Evolutionary conservation across 2,113 vertebrate genomes (phyloP).

Genomic region (Myotis yumanensis): DNA sequence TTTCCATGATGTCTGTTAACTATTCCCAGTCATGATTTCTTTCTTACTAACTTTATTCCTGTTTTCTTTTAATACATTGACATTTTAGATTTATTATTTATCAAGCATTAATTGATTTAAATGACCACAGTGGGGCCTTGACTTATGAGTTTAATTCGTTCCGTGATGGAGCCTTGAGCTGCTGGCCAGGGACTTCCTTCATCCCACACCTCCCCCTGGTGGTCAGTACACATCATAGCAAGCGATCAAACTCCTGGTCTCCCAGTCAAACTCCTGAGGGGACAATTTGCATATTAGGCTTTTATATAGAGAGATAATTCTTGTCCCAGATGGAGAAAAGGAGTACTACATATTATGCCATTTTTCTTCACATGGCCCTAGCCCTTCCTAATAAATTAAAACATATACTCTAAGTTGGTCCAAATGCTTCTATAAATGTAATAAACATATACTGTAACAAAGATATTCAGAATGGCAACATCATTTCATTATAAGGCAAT

Average conservation of each 20-base stretch:
- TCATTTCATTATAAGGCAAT: background rate
- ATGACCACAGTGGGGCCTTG: background rate
- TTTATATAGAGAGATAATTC: background rate
- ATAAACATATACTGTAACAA: background rate
- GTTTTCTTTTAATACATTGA: background rate
- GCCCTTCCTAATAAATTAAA: background rate
- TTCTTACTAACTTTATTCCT: background rate
- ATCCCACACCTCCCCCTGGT: no score
- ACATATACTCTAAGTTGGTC: background rate
- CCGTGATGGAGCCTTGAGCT: no score
- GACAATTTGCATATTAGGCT: no score
- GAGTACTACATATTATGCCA: background rate
- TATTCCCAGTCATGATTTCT: background rate
- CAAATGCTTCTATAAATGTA: background rate
- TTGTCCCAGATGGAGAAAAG: background rate
- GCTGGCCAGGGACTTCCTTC: no score
- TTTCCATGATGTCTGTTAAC: background rate
- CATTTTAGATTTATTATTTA: background rate
- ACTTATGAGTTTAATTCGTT: no score
- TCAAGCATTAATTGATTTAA: background rate
- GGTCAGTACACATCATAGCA: no score
- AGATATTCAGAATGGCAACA: background rate
- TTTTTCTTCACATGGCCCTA: background rate
- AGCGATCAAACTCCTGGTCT: no score
- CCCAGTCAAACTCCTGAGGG: no score